Evolutionary conservation across 2,113 vertebrate genomes (phyloP).

Genomic region (Gallinago media): DNA sequence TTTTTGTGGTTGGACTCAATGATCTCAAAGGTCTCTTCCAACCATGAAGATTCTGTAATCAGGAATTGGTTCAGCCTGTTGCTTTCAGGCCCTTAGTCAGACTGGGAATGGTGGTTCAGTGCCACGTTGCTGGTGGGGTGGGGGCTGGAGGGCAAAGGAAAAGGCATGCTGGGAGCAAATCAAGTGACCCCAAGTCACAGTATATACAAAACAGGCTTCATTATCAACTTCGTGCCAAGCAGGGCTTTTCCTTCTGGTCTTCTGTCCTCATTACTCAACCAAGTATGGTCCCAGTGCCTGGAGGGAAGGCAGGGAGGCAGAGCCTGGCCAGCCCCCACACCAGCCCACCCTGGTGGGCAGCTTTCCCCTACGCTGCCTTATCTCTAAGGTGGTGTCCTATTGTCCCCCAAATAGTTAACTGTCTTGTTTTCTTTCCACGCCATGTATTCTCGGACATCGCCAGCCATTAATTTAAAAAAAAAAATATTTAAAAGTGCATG

Average conservation of each 20-base stretch:
- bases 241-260: background rate
- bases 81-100: background rate
- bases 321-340: background rate
- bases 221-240: background rate
- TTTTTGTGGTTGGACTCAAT: too few species aligned
- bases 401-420: background rate
- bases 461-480: background rate
- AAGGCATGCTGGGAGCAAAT: rapidly evolving
- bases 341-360: rapidly evolving
- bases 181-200: background rate
- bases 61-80: background rate
- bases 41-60: too few species aligned
- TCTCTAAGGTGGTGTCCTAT: background rate
- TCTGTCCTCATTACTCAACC: background rate
- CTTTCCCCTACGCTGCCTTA: background rate
- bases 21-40: too few species aligned
- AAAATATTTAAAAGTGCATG: background rate
- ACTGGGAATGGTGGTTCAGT: background rate
- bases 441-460: background rate
- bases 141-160: background rate
- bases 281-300: background rate
- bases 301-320: background rate
- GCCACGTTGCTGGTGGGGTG: rapidly evolving
- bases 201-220: background rate
- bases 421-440: background rate